Base-by-base conservation (phyloP, 2,113 vertebrate species). In the Orthonyx spaldingii region DNA sequence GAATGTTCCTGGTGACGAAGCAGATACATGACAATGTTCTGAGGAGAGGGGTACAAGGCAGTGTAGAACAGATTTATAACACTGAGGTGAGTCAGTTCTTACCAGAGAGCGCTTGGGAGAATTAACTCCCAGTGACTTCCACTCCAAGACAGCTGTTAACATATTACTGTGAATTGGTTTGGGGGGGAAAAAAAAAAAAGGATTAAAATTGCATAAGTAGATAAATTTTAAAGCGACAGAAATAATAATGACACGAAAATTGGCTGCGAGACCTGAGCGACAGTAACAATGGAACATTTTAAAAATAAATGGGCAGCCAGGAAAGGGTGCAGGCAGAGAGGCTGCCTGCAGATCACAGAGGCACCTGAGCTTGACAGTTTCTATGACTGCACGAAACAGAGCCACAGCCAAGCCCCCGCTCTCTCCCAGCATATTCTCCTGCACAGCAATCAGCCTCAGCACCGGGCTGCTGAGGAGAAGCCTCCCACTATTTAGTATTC, bases 291-390 rank as follows among this genome's bases (percentile, higher is more conserved):
- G 83, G 86, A 89, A 74, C 1, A 2, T 65, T 88, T 92, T 53
- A 57, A 85, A 93, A 90, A 88, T 88, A 74, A 92, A 88, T 87
- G 86, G 56, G 83, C 30, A 86, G 89, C 80, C 70, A 84, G 91
- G 94, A 93, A 86, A 81, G 95, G 90, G 90, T 94, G 92, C 64
- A 68, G 78, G 86, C 46, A 90, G 90, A 41, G 70, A 32, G 74
- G 76, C 92, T 90, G 94, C 89, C 91, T 35, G 60, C 91, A 95
- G 76, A 94, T 90, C 94, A 89, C 75, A 70, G 90, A 96, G 90
- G 68, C 95, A 71, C 89, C 95, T 94, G 47, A 94, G 89, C 91
- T 44, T 96, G 96, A 87, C 95, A 95, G 94, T 93, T 95, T 84
- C 95, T 96, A 66, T 95, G 96, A 81, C 94, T 94, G 96, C 94